Evolutionary conservation across 2,113 vertebrate species (phyloP).

Genomic region (Pterocles burchelli): DNA sequence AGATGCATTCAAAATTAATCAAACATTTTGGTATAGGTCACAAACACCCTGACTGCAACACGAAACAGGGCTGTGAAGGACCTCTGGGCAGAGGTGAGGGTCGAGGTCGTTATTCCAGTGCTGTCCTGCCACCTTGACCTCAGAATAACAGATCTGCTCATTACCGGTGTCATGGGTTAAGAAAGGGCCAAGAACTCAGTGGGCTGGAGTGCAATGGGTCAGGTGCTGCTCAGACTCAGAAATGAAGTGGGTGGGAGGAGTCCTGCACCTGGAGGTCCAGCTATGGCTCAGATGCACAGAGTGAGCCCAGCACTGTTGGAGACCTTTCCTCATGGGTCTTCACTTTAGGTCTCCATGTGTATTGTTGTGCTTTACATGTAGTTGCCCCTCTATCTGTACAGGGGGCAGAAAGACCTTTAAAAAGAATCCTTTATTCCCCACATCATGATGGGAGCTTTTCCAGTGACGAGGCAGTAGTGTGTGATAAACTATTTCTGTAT

Average conservation of each 20-base stretch:
- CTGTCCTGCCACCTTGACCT: neutral
- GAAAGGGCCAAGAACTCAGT: neutral
- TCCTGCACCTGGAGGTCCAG: neutral
- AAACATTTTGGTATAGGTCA: neutral
- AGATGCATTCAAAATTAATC: neutral
- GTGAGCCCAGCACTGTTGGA: neutral
- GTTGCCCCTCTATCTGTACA: neutral
- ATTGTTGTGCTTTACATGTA: neutral
- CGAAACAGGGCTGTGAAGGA: neutral
- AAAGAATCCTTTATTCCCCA: neutral
- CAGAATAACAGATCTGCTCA: neutral
- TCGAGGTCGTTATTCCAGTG: neutral
- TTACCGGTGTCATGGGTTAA: neutral
- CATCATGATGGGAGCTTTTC: accelerated
- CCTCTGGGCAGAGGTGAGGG: neutral
- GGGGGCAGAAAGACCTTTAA: neutral
- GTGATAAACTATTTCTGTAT: neutral
- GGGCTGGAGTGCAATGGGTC: neutral
- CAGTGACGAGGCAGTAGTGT: neutral
- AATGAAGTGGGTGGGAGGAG: neutral
- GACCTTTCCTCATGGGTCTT: neutral
- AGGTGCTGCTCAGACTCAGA: neutral
- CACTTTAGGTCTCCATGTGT: neutral
- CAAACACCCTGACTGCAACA: neutral
- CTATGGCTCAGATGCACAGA: neutral